Conservation (phyloP, 2,888 invertebrate species). For the Ennomos erosarius region DNA sequence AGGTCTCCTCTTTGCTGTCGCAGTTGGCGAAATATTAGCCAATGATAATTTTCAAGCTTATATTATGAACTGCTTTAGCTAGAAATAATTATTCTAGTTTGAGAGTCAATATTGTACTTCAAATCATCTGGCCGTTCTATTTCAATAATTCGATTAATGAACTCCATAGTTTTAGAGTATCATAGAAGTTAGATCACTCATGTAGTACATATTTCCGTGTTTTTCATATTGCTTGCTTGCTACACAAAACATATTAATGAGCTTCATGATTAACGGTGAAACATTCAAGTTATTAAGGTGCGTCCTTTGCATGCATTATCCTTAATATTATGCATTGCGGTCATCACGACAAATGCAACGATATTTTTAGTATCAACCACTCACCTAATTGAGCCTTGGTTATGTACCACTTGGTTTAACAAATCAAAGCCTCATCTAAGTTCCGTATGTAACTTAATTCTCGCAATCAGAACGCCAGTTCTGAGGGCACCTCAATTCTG, state of each 20-base stretch:
- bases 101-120: not conserved
- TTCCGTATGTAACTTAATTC: conserved; percentile 48
- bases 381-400: conserved; percentile 7
- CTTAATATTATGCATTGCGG: no score
- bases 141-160: no score
- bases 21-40: conserved; percentile 43
- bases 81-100: not conserved
- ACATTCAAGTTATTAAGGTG: no score
- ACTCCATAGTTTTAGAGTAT: no score
- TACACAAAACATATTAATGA: no score
- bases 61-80: conserved; percentile 42
- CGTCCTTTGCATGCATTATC: no score
- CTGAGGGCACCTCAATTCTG: conserved; percentile 55
- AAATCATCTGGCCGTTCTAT: no score
- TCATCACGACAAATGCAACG: no score
- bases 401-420: conserved; percentile 4
- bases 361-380: not conserved
- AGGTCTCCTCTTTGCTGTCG: conserved; percentile 28
- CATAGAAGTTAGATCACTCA: no score
- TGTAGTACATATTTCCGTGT: no score
- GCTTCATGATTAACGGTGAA: no score
- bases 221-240: no score
- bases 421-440: conserved; percentile 37
- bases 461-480: conserved; percentile 46
- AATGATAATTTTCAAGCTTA: conserved; percentile 47